Conservation (phyloP, 2,113 vertebrate genomes). For the Chinchilla lanigera region DNA sequence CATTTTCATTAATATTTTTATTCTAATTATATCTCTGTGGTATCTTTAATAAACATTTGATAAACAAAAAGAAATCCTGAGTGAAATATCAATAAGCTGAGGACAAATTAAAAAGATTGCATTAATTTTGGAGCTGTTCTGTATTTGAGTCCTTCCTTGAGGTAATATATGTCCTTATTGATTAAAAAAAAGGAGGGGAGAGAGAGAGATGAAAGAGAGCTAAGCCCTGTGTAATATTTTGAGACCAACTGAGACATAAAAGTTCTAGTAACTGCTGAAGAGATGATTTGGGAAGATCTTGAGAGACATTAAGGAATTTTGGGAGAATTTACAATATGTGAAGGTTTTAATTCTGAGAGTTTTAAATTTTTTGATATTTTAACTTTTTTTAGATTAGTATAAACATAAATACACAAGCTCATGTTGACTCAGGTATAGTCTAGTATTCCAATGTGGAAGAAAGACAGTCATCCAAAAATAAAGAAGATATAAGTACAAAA, state of each 20-base stretch:
- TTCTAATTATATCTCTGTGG: not conserved
- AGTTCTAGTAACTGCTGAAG: not conserved
- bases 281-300: not conserved
- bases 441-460: too few relatives aligned
- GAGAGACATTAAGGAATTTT: not conserved
- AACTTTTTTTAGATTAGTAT: not conserved
- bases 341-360: not conserved
- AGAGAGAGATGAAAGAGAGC: too few relatives aligned
- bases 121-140: not conserved
- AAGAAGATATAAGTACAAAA: not conserved
- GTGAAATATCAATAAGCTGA: not conserved
- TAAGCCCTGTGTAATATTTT: not conserved
- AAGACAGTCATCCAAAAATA: too few relatives aligned
- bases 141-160: not conserved
- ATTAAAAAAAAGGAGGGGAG: too few relatives aligned
- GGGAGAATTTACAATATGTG: not conserved
- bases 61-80: too few relatives aligned
- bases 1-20: not conserved
- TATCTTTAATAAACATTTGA: not conserved
- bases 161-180: not conserved
- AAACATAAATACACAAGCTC: too few relatives aligned
- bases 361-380: not conserved
- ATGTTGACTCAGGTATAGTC: too few relatives aligned
- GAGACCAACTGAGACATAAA: not conserved
- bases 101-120: not conserved